These are phyloP conservation scores for Cetoscarus ocellatus DNA, from an alignment of 2,797 vertebrate species.

Conservation along the genomic window DNA sequence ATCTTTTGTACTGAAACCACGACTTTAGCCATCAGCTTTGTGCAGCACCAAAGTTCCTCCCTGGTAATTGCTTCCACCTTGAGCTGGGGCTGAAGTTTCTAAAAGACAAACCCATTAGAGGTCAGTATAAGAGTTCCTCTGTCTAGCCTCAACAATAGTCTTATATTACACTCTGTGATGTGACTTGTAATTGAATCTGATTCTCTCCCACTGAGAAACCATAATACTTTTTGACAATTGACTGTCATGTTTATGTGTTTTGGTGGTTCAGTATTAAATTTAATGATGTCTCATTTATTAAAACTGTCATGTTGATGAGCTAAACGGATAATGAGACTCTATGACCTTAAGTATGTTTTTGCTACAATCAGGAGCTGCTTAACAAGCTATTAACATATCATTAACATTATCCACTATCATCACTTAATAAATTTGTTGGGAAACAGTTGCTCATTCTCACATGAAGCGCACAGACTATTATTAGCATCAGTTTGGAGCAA, in stretches of 20 bases:
- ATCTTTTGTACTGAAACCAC: conserved; percentile 34
- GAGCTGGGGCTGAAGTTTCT: conserved; percentile 43
- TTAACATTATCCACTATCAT: conserved; percentile 3
- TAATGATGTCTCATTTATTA: conserved; percentile 6
- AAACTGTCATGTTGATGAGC: neutral
- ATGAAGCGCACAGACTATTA: neutral
- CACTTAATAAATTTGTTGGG: conserved; percentile 19
- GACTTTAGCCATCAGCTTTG: conserved; percentile 50
- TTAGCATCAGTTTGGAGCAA: conserved; percentile 1
- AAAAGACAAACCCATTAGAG: conserved; percentile 55
- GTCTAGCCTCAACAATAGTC: conserved; percentile 46
- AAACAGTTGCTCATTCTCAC: conserved; percentile 7
- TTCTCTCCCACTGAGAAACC: conserved; percentile 19
- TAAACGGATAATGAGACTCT: neutral
- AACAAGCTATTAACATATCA: conserved; percentile 11
- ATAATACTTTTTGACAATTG: conserved; percentile 11
- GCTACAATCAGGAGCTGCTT: neutral
- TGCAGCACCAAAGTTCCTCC: conserved; percentile 56
- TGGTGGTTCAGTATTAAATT: neutral
- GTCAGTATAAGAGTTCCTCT: conserved; percentile 47
- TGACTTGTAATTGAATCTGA: conserved; percentile 45
- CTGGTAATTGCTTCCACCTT: conserved; percentile 79
- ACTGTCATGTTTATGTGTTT: neutral
- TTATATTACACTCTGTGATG: conserved; percentile 56
- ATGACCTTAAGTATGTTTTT: neutral